A percentile compares a stretch with the other conserved stretches of the same genome.
These are phyloP conservation scores for Channa argus DNA, from an alignment of 2,113 vertebrate species.

Conservation along the genomic window DNA sequence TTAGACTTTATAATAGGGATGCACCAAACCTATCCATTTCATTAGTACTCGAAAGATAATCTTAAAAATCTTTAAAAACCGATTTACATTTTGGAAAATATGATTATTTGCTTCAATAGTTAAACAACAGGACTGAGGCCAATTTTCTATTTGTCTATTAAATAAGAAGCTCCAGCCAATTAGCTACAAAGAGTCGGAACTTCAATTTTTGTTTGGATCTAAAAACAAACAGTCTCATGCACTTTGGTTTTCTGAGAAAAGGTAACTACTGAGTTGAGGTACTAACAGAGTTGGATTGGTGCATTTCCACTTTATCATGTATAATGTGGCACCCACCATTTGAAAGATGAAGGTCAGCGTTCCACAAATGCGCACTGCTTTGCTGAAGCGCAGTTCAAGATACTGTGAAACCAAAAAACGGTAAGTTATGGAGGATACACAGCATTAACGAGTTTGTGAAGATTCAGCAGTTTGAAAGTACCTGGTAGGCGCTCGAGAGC, in stretches of 20 bases:
- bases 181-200: background rate
- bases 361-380: slow-evolving; percentile 88
- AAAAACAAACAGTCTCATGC: too few relatives aligned
- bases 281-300: background rate
- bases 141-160: background rate
- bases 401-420: slow-evolving; percentile 82
- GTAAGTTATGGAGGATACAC: background rate
- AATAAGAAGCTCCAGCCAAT: background rate
- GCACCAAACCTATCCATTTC: background rate
- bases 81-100: background rate
- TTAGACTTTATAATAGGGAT: background rate
- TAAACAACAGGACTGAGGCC: background rate
- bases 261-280: background rate
- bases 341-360: slow-evolving; percentile 96
- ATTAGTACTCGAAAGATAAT: too few relatives aligned
- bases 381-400: slow-evolving; percentile 94
- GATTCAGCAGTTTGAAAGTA: slow-evolving; percentile 19
- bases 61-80: background rate
- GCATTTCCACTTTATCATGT: background rate
- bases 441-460: background rate
- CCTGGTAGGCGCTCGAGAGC: slow-evolving; percentile 93
- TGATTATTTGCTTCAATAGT: background rate
- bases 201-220: too few relatives aligned
- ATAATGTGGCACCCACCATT: slow-evolving; percentile 83
- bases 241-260: background rate